Base-by-base conservation (phyloP, 2,888 invertebrate genomes). In the Mimachlamys varia region DNA sequence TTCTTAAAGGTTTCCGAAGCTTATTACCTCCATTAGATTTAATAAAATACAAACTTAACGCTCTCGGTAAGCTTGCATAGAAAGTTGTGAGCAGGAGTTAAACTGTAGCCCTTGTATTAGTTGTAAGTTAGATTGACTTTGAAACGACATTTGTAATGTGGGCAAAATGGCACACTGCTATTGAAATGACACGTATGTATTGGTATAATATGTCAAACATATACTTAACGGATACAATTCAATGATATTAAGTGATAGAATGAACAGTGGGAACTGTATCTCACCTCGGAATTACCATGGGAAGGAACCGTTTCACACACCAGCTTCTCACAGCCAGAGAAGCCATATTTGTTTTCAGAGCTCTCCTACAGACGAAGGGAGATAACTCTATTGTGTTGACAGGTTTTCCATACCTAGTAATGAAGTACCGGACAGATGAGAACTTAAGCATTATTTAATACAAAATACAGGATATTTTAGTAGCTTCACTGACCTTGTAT, bases 101-200 rank as follows among this genome's bases (percentile, higher is more conserved):
- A n/a, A n/a, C n/a, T n/a, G n/a, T n/a, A n/a, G n/a, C n/a, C n/a
- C n/a, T n/a, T n/a, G n/a, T n/a, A n/a, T n/a, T n/a, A n/a, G n/a
- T n/a, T n/a, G n/a, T n/a, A 12, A 76, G 27, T 27, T 2, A 12
- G 53, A 12, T 53, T 53, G 76, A 76, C 76, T 76, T 76, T 76
- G 76, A 76, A 76, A 76, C 76, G 76, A 76, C 76, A 33, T 76
- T 76, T 76, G 62, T 76, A 17, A 58, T 58, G 44, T n/a, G 58
- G 19, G 58, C 22, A 33, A 76, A 76, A 76, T 33, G 12, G 7
- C 12, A 33, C 17, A 12, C 10, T 76, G 15, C 22, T 22, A 27
- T 10, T 10, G 10, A 27, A 27, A 27, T 10, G 33, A 12, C 76
- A 76, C 33, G 3, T 5, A 22, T 76, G 0, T 33, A 33, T 27